Evolutionary conservation across 1,140 invertebrate genomes (phyloP).

Genomic region (Aradophagus sp.): DNA sequence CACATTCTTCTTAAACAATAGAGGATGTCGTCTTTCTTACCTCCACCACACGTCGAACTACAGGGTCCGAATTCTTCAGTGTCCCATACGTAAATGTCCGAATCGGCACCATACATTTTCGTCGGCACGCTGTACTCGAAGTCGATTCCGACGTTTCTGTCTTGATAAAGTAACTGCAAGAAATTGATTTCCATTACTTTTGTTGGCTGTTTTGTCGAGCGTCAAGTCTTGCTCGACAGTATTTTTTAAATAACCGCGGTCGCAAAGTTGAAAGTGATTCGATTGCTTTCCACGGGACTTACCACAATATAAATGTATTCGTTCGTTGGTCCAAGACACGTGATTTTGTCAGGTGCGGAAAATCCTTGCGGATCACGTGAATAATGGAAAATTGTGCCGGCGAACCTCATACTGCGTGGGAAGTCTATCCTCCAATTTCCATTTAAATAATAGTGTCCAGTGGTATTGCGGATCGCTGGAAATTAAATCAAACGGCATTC

Average conservation of each 20-base stretch:
- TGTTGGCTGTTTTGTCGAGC: background rate
- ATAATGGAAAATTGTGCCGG: constrained; percentile 91
- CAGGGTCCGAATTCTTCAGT: constrained; percentile 87
- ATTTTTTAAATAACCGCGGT: background rate
- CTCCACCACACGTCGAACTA: constrained; percentile 89
- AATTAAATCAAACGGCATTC: constrained; percentile 32
- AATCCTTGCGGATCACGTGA: constrained; percentile 86
- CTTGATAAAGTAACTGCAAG: constrained; percentile 88
- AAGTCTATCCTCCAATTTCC: constrained; percentile 95
- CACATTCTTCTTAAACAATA: too few relatives aligned
- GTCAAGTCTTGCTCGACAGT: background rate
- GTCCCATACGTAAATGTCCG: constrained; percentile 87
- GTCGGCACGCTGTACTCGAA: constrained; percentile 95
- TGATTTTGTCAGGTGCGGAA: constrained; percentile 87
- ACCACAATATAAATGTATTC: constrained; percentile 92
- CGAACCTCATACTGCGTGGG: constrained; percentile 84
- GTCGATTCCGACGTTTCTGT: constrained; percentile 87
- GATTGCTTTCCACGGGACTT: constrained; percentile 67
- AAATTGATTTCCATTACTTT: constrained; percentile 42
- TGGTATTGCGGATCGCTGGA: constrained; percentile 86
- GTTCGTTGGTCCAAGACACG: constrained; percentile 88
- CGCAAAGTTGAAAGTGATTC: constrained; percentile 9
- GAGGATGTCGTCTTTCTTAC: constrained; percentile 67
- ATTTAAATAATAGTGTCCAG: constrained; percentile 92
- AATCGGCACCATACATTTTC: constrained; percentile 79